phyloP scores from a whole-genome alignment of 1,140 invertebrate species.

The Philotrypesis tridentata region DNA sequence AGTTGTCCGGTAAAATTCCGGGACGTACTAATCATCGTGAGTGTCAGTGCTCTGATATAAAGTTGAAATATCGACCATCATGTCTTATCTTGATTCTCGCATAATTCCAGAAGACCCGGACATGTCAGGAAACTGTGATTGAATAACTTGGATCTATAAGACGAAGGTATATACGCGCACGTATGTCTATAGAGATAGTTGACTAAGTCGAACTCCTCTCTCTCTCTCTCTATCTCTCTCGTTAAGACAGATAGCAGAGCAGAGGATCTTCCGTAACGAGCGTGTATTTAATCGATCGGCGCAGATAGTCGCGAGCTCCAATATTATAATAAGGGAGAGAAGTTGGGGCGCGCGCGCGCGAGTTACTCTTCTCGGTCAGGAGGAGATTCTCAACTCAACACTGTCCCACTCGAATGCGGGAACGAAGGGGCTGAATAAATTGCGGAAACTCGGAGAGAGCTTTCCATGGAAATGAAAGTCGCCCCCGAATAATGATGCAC shows the following conservation, averaged over 20 bases:
- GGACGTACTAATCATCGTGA: no score
- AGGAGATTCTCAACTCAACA: not conserved
- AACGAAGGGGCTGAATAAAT: not conserved
- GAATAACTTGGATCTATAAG: not conserved
- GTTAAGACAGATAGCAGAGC: no score
- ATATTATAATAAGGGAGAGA: not conserved
- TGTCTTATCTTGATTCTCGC: conserved; percentile 39
- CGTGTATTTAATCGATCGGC: not conserved
- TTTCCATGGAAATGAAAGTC: not conserved
- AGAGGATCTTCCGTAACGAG: not conserved
- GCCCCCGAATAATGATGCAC: not conserved
- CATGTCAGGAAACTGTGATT: not conserved
- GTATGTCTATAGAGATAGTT: no score
- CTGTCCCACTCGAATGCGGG: not conserved
- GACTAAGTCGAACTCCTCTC: not conserved
- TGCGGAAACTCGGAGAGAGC: not conserved
- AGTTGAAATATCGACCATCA: not conserved
- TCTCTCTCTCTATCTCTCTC: no score
- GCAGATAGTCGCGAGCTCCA: not conserved
- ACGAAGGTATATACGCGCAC: not conserved
- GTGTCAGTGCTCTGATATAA: no score
- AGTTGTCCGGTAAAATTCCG: no score
- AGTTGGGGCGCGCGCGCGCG: not conserved
- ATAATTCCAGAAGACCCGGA: not conserved
- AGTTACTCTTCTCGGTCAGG: not conserved